Evolutionary conservation across 2,888 invertebrate genomes (phyloP), one percentile per base, ranked within the genome.

Genomic region (Nemotelus pantherinus): DNA sequence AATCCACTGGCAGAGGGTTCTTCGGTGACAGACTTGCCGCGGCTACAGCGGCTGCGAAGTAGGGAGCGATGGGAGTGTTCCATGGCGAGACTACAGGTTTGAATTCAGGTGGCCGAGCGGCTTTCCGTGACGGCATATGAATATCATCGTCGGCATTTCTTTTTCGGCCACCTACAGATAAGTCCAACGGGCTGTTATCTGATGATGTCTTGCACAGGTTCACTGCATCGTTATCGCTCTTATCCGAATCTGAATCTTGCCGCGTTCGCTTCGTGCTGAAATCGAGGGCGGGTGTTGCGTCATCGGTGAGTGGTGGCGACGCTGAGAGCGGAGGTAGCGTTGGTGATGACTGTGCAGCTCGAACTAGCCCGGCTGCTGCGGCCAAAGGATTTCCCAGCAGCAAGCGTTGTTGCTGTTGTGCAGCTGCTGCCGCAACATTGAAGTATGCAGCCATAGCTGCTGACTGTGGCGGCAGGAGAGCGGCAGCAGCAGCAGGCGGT

Each of bases 401-500:
- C 71, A 92, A 86, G 77, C 94, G 91, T 25, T 25, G 25, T 86
- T 94, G 93, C 82, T 94, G 93, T 82, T 91, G 92, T 1, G 92
- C 92, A 2, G 92, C 92, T 4, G 92, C 92, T 39, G 92, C 92
- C 3, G 92, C 92, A 3, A 93, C 93, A 79, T 92, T 92, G 77
- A 94, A 89, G 85, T 94, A 94, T 4, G 94, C 94, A 44, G 94
- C 94, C 89, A 94, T 93, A 2, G 94, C 94, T 2, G 94, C 94
- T 3, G 94, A 93, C 86, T 94, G 94, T 48, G 93, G 92, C 41
- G 94, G 94, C 82, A 94, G 85, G 41, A 93, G 89, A 10, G 91
- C 90, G 45, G 91, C 91, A 44, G 90, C 89, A 39, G 90, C 89
- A 7, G 91, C 90, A 45, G 92, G 91, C 57, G 92, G 92, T 82